Evolutionary conservation across 2,797 vertebrate species (phyloP), one percentile per base, ranked within the genome.

Genomic region (Poeciliopsis gracilis): DNA sequence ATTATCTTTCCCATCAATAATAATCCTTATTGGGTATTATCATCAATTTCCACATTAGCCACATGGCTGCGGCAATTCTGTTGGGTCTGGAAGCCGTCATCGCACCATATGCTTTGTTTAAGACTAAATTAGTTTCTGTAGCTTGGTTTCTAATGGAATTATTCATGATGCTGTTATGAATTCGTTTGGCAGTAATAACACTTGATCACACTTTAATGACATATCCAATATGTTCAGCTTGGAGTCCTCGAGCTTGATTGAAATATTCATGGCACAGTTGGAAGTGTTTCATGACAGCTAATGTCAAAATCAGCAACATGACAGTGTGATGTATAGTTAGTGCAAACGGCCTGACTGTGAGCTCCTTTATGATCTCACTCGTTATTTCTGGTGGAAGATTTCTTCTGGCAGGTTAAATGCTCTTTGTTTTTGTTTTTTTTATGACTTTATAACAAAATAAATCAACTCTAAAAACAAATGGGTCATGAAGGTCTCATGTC

Each of bases 151-250:
- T 28, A 55, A 28, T 30, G 49, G 63, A 69, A 53, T 69, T 77
- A 77, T 70, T 41, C 23, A 70, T 41, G 49, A 67, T 55, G 25
- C 36, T 74, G 73, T 43, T 28, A 59, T 74, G 51, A 57, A 57
- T 57, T 57, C 9, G 12, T 75, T 75, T 75, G n/a, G 63, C 57
- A 36, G 25, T 41, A 69, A 53, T n/a, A 55, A 49, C 36, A 38
- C 61, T 67, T 28, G 30, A 76, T 51, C 23, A 76, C 63, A 77
- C 28, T 69, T 70, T 70, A 70, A 77, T 70, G 49, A 30, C 59
- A 7, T 47, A 38, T 41, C 49, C 45, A 13, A 28, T 30, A 41
- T 77, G 76, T 76, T 66, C 45, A 46, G 30, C 20, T 43, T 69
- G 43, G 38, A 43, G 72, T 73, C 36, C 41, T 57, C 28, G 10